Conservation (phyloP, 2,113 vertebrate species). For the Propithecus coquereli region DNA sequence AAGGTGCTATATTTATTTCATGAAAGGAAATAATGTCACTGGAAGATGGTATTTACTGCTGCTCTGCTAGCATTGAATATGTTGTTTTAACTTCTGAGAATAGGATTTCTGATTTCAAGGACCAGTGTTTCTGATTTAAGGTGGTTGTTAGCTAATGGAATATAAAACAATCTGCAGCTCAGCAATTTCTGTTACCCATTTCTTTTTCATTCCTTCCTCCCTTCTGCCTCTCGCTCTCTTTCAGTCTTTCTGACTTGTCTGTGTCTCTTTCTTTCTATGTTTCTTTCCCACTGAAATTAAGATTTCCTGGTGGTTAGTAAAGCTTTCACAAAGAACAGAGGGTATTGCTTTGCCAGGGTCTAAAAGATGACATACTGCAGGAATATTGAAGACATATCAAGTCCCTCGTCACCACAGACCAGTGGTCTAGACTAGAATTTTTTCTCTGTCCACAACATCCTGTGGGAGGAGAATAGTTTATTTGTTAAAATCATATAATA, state of each 20-base stretch:
- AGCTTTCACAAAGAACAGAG: background rate
- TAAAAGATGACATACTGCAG: background rate
- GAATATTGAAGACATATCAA: background rate
- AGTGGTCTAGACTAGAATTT: background rate
- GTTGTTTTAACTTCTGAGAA: background rate
- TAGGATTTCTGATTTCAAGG: background rate
- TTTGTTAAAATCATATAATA: background rate
- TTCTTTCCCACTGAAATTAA: constrained; percentile 17
- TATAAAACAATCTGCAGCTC: background rate
- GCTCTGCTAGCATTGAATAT: background rate
- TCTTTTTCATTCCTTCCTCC: background rate
- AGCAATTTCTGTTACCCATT: background rate
- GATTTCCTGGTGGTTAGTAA: background rate
- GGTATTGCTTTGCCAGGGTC: background rate
- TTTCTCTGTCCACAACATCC: background rate
- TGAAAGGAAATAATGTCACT: background rate
- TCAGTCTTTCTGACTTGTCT: background rate
- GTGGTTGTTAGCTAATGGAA: background rate
- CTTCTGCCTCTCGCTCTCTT: background rate
- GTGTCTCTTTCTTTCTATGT: background rate
- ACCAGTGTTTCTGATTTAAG: background rate
- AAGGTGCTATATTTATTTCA: background rate
- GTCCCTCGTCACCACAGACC: background rate
- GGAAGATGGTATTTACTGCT: background rate
- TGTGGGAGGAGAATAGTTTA: background rate